A percentile compares a stretch with the other conserved stretches of the same genome.
Conservation (phyloP, 2,888 invertebrate genomes). For the Beris chalybata region DNA sequence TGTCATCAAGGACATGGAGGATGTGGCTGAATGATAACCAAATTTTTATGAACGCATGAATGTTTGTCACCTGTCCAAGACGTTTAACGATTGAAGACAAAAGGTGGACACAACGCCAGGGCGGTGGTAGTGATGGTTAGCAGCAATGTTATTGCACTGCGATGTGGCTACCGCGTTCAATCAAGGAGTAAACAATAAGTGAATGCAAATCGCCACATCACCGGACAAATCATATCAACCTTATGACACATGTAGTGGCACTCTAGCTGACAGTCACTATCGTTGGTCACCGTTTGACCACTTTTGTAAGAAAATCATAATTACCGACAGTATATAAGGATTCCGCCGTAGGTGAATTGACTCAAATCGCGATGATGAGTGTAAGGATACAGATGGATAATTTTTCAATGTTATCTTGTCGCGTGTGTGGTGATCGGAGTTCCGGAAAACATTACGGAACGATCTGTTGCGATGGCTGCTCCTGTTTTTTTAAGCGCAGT, state of each 20-base stretch:
- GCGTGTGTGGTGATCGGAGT: slow-evolving; percentile 80
- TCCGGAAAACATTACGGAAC: slow-evolving; percentile 85
- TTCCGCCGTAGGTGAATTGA: not conserved
- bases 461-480: slow-evolving; percentile 85
- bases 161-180: no score
- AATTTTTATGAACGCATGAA: no score
- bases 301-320: not conserved
- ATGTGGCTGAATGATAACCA: no score
- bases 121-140: slow-evolving; percentile 2
- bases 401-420: slow-evolving; percentile 58
- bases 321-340: slow-evolving; percentile 17
- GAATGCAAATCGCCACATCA: slow-evolving; percentile 25
- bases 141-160: slow-evolving; percentile 11
- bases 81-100: not conserved
- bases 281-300: not conserved
- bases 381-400: slow-evolving; percentile 12
- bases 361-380: slow-evolving; percentile 21
- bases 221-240: not conserved
- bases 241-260: slow-evolving; percentile 7
- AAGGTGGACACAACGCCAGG: not conserved
- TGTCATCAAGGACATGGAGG: no score
- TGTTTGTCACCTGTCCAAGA: slow-evolving; percentile 10
- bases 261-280: slow-evolving; percentile 24
- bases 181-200: slow-evolving; percentile 1
- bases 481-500: slow-evolving; percentile 86